Evolutionary conservation across 2,888 invertebrate species (phyloP).

Genomic region (Criorhina ranunculi): DNA sequence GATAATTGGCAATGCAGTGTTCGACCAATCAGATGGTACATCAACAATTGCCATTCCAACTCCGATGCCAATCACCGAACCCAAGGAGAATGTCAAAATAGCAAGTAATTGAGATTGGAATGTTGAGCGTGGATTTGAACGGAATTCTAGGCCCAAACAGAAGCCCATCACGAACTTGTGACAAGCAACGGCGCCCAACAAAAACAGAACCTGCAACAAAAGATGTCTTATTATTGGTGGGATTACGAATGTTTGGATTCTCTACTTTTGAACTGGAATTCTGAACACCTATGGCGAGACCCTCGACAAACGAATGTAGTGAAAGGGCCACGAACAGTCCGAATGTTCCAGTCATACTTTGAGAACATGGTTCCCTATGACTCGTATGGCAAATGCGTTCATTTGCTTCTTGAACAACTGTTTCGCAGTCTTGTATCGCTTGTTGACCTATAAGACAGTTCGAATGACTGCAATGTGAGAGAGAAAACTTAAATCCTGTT

Average conservation of each 20-base stretch:
- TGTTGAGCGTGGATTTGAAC: constrained; percentile 84
- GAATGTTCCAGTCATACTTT: constrained; percentile 87
- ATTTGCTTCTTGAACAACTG: constrained; percentile 80
- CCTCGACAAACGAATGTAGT: constrained; percentile 92
- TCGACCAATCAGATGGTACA: constrained; percentile 84
- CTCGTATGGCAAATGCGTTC: constrained; percentile 87
- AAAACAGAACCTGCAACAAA: constrained; percentile 87
- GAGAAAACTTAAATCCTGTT: constrained; percentile 19
- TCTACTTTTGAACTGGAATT: constrained; percentile 87
- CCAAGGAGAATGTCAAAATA: constrained; percentile 88
- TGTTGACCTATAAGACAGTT: not conserved
- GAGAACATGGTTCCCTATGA: constrained; percentile 88
- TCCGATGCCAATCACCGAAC: constrained; percentile 89
- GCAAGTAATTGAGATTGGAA: constrained; percentile 86
- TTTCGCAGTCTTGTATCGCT: constrained; percentile 77
- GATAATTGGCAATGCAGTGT: constrained; percentile 86
- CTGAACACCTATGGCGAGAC: constrained; percentile 92
- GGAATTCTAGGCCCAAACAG: constrained; percentile 91
- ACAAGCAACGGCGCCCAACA: constrained; percentile 89
- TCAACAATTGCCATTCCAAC: constrained; percentile 88
- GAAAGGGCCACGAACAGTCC: constrained; percentile 90
- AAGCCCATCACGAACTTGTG: constrained; percentile 94
- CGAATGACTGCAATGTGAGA: constrained; percentile 20
- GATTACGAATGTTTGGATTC: constrained; percentile 23
- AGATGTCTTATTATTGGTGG: constrained; percentile 61